These are phyloP conservation scores for Odontesthes bonariensis DNA, from an alignment of 2,113 vertebrate species.

Conservation along the genomic window DNA sequence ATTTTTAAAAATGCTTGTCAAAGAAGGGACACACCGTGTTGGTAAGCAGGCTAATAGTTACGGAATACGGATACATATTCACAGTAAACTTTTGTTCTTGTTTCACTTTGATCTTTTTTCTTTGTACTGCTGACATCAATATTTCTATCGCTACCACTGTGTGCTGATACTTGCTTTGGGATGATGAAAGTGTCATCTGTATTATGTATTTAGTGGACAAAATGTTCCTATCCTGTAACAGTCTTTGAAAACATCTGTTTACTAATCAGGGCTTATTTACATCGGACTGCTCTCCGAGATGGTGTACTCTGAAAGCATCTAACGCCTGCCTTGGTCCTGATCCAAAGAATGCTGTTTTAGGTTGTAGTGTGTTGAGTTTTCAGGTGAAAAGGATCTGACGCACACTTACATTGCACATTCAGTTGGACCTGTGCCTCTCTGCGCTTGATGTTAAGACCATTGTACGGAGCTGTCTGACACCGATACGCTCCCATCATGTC, in stretches of 20 bases:
- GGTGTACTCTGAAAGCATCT: neutral
- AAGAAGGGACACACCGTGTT: too few species aligned
- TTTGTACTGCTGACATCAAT: too few species aligned
- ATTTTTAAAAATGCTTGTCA: too few species aligned
- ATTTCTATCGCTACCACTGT: too few species aligned
- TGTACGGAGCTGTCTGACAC: constrained; percentile 96
- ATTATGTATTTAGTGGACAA: neutral
- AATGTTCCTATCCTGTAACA: neutral
- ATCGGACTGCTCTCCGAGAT: neutral
- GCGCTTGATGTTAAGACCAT: constrained; percentile 95
- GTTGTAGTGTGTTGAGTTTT: neutral
- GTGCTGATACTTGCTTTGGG: neutral
- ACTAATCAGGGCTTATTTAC: neutral
- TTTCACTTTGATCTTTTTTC: too few species aligned
- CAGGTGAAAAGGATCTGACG: neutral
- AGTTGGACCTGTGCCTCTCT: constrained; percentile 93
- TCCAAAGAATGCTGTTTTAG: neutral
- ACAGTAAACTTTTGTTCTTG: too few species aligned
- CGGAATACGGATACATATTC: too few species aligned
- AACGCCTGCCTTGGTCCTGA: neutral
- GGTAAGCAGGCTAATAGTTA: too few species aligned
- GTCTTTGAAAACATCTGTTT: neutral
- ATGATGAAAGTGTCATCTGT: constrained; percentile 26
- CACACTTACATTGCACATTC: constrained; percentile 94
- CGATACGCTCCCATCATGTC: constrained; percentile 94